Percentiles rank a stretch among this genome's conserved stretches.
Conservation (phyloP, 2,113 vertebrate species). For the Bothrops jararaca region DNA sequence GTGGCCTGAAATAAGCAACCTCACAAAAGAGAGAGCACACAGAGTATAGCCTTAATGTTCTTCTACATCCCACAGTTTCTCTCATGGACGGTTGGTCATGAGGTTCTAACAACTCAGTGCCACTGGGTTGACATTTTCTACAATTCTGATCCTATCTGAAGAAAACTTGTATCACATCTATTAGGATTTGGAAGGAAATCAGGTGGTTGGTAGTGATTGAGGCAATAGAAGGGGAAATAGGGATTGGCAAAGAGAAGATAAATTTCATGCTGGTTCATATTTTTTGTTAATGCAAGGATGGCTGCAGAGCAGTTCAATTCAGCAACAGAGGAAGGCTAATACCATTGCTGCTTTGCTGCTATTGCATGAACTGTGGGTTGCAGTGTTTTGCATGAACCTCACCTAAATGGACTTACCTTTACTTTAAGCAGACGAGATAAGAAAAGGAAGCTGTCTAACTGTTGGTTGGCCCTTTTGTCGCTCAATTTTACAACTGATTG, state of each 20-base stretch:
- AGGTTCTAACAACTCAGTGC: background rate
- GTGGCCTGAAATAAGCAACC: background rate
- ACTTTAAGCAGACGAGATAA: background rate
- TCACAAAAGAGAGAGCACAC: background rate
- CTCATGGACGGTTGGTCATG: background rate
- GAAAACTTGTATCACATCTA: background rate
- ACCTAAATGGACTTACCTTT: background rate
- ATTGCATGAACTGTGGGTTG: background rate
- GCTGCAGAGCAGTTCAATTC: background rate
- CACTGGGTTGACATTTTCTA: background rate
- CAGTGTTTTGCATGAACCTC: background rate
- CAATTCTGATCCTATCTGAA: background rate
- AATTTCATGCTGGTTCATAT: background rate
- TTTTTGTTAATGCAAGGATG: background rate
- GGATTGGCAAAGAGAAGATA: background rate
- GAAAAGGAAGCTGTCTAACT: background rate
- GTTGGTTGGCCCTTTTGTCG: no score
- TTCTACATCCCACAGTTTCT: background rate
- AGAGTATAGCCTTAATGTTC: background rate
- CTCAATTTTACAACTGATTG: background rate
- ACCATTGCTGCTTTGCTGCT: background rate
- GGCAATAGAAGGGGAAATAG: background rate
- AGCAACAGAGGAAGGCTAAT: background rate
- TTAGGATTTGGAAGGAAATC: background rate
- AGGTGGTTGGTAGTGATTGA: background rate